Evolutionary conservation across 2,113 vertebrate genomes (phyloP).

Genomic region (Ceyx margarethae): DNA sequence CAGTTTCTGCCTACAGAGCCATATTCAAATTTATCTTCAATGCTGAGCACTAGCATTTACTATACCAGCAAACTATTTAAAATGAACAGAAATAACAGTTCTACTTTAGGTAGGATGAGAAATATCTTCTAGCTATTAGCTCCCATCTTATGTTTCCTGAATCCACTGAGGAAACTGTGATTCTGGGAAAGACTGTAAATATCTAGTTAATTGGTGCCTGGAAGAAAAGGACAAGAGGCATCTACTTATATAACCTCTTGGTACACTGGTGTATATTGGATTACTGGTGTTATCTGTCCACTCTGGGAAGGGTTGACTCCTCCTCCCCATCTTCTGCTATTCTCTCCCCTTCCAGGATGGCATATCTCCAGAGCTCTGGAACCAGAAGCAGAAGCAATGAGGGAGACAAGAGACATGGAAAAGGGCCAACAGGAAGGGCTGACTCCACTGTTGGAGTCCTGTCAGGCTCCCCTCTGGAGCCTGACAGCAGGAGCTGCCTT

Average conservation of each 20-base stretch:
- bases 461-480: not conserved
- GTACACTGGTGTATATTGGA: not conserved
- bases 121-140: not conserved
- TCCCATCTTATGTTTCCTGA: not conserved
- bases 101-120: not conserved
- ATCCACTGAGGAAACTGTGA: not conserved
- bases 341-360: not conserved
- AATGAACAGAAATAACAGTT: not conserved
- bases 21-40: not conserved
- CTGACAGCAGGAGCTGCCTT: not conserved
- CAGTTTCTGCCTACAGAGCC: not conserved
- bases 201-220: not conserved
- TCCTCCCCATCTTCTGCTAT: not conserved
- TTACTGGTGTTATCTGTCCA: not conserved
- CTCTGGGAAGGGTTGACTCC: not conserved
- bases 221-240: not conserved
- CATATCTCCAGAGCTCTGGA: not conserved
- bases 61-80: not conserved
- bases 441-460: not conserved
- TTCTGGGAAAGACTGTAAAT: not conserved
- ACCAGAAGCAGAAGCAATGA: not conserved
- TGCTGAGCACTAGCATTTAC: not conserved
- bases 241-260: not conserved
- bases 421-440: fast-evolving
- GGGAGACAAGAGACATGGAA: fast-evolving